Percentiles rank a stretch among this genome's conserved stretches.
Evolutionary conservation across 2,113 vertebrate species (phyloP).

Genomic region (Catharus fuscescens): DNA sequence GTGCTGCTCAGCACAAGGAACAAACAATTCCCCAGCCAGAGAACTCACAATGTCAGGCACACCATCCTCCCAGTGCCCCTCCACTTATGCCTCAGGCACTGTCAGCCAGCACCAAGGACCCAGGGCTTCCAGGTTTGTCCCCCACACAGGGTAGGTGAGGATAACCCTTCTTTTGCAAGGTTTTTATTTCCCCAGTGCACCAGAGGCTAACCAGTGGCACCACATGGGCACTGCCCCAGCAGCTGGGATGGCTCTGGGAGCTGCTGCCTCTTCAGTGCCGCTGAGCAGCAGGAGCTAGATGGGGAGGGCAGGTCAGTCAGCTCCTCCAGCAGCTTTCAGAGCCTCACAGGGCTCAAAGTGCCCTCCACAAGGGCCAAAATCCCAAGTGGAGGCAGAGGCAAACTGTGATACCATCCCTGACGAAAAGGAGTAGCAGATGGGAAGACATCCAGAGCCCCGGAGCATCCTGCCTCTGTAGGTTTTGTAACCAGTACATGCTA

Average conservation of each 20-base stretch:
- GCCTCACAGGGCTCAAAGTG: background rate
- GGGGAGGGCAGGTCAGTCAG: background rate
- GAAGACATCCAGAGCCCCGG: rapidly evolving
- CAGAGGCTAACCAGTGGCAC: background rate
- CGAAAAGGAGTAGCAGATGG: background rate
- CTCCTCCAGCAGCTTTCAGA: rapidly evolving
- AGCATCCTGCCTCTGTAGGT: background rate
- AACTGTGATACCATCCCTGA: background rate
- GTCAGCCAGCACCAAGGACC: background rate
- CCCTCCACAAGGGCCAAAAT: background rate
- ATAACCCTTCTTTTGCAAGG: background rate
- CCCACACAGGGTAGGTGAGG: background rate
- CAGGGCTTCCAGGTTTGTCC: rapidly evolving
- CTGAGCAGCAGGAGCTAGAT: rapidly evolving
- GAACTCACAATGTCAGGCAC: rapidly evolving
- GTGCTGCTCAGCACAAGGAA: background rate
- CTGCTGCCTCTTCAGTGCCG: background rate
- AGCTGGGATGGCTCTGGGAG: background rate
- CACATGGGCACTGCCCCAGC: rapidly evolving
- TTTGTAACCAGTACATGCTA: background rate
- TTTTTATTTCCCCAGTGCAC: background rate
- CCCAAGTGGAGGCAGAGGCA: background rate
- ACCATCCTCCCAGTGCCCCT: background rate
- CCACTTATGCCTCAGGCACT: background rate
- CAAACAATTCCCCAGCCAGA: background rate